Evolutionary conservation across 2,797 vertebrate species (phyloP).

Genomic region (Crocodylus rhombifer): DNA sequence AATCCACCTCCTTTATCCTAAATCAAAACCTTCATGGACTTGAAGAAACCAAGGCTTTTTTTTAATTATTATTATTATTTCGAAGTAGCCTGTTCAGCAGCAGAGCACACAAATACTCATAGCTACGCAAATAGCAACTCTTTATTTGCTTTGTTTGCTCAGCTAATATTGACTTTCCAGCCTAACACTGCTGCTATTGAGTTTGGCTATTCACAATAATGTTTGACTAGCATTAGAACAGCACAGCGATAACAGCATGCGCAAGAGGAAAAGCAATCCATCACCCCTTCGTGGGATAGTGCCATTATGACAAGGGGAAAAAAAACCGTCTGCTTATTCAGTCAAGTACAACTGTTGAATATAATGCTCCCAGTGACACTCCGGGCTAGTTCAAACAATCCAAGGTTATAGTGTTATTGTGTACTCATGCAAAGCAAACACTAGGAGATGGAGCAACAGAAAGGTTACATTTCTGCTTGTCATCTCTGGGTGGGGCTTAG

Average conservation of each 20-base stretch:
- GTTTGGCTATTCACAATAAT: slow-evolving; percentile 87
- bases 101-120: slow-evolving; percentile 84
- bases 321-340: not conserved
- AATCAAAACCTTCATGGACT: not conserved
- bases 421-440: slow-evolving; percentile 24
- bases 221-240: slow-evolving; percentile 91
- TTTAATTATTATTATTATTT: slow-evolving; percentile 6
- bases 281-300: slow-evolving; percentile 70
- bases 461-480: not conserved
- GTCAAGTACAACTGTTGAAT: slow-evolving; percentile 37
- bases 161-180: slow-evolving; percentile 95
- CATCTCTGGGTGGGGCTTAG: not conserved
- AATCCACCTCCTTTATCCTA: rapidly evolving
- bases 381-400: not conserved
- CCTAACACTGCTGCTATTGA: slow-evolving; percentile 91
- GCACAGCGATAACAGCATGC: slow-evolving; percentile 84
- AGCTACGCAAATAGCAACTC: slow-evolving; percentile 93
- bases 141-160: slow-evolving; percentile 88
- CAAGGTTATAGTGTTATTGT: slow-evolving; percentile 7
- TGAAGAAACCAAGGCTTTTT: slow-evolving; percentile 8
- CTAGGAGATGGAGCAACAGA: not conserved
- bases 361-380: not conserved
- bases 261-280: slow-evolving; percentile 76
- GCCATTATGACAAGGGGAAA: slow-evolving; percentile 58
- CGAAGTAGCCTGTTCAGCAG: slow-evolving; percentile 82